These are phyloP conservation scores for Acanthosepion esculentum DNA, from an alignment of 2,888 invertebrate species.

Conservation along the genomic window DNA sequence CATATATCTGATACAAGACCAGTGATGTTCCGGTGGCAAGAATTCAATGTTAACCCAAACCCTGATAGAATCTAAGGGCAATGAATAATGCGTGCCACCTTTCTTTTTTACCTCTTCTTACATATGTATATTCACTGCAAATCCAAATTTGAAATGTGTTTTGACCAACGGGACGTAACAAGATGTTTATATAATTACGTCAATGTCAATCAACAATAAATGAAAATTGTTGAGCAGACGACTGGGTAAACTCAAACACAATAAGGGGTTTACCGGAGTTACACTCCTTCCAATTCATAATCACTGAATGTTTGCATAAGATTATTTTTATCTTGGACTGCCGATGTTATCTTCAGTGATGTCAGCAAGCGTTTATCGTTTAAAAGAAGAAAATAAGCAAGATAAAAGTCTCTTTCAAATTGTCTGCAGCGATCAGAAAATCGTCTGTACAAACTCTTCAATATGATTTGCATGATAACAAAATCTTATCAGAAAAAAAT, in stretches of 20 bases:
- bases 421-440: no score
- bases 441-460: background rate
- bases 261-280: background rate
- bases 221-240: background rate
- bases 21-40: no score
- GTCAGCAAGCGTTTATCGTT: background rate
- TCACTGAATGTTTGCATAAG: conserved; percentile 13
- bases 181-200: background rate
- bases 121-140: no score
- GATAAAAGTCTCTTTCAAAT: background rate
- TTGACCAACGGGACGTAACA: no score
- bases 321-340: background rate
- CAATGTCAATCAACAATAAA: background rate
- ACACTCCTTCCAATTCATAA: background rate
- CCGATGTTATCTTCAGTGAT: background rate
- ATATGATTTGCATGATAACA: background rate
- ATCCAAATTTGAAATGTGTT: no score
- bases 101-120: no score
- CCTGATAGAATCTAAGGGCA: no score
- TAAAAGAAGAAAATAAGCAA: background rate
- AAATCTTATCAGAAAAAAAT: no score
- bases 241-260: background rate
- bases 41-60: no score
- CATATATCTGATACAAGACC: no score
- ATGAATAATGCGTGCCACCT: no score